A percentile compares a stretch with the other conserved stretches of the same genome.
phyloP scores from a whole-genome alignment of 2,797 vertebrate species.

The Melopsittacus undulatus region DNA sequence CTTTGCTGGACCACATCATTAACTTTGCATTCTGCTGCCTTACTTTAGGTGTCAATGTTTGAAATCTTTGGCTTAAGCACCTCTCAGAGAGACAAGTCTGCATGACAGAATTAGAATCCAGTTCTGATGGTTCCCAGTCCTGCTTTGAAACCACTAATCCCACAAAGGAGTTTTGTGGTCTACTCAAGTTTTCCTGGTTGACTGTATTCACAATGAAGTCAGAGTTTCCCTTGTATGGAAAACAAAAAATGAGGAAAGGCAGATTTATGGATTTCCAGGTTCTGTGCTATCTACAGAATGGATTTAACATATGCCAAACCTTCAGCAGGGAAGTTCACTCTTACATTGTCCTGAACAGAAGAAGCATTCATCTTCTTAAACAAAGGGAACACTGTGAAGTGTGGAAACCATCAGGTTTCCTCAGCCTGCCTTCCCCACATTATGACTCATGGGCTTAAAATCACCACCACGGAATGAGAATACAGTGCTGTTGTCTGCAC shows the following conservation, averaged over 20 bases:
- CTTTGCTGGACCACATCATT: not conserved
- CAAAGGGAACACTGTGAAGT: not conserved
- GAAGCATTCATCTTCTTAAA: not conserved
- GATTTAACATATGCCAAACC: not conserved
- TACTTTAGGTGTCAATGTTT: not conserved
- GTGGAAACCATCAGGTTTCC: conserved; percentile 32
- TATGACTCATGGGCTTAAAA: not conserved
- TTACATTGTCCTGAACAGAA: not conserved
- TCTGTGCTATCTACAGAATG: not conserved
- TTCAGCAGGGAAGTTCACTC: not conserved
- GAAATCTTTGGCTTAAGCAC: not conserved
- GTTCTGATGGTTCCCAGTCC: conserved; percentile 29
- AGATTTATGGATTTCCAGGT: conserved; percentile 5
- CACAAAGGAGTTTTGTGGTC: conserved; percentile 16
- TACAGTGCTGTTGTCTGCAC: conserved; percentile 21
- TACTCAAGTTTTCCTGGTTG: conserved; percentile 18
- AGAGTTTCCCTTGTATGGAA: conserved; percentile 38
- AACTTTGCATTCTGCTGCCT: not conserved
- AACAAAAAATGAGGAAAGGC: not conserved
- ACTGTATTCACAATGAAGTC: conserved; percentile 33
- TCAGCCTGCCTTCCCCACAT: not conserved
- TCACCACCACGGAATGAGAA: not conserved
- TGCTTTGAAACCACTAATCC: conserved; percentile 7
- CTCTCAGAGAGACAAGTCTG: not conserved
- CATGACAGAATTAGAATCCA: not conserved